These are phyloP conservation scores for Chromis chromis DNA, from an alignment of 2,797 vertebrate species.

Conservation along the genomic window DNA sequence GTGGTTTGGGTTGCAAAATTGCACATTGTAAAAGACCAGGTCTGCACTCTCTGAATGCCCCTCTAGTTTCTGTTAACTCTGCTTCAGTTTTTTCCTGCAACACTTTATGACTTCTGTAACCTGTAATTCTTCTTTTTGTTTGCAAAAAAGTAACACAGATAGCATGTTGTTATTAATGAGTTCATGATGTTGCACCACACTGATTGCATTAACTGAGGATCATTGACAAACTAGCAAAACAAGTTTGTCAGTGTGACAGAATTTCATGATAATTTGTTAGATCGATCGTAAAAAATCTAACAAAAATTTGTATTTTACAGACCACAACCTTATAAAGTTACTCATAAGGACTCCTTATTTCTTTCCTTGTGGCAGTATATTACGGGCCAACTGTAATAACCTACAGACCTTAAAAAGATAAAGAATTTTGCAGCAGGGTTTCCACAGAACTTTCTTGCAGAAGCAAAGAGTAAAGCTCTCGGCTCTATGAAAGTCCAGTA, in stretches of 20 bases:
- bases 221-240: neutral
- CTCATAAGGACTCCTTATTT: neutral
- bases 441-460: constrained; percentile 53
- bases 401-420: constrained; percentile 16
- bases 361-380: neutral
- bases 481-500: constrained; percentile 76
- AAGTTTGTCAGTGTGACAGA: neutral
- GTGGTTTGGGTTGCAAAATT: too few relatives aligned
- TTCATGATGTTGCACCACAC: constrained; percentile 5
- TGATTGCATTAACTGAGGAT: neutral
- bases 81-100: neutral
- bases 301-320: neutral
- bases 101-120: neutral
- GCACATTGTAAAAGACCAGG: too few relatives aligned
- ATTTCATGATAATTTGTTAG: neutral
- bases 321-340: neutral
- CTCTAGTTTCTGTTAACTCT: neutral
- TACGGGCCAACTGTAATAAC: neutral
- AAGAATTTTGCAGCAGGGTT: constrained; percentile 22
- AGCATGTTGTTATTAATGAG: neutral
- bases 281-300: neutral
- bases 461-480: constrained; percentile 76
- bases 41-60: too few relatives aligned
- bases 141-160: neutral
- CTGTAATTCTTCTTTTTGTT: neutral